Evolutionary conservation across 2,888 invertebrate genomes (phyloP), one percentile per base, ranked within the genome.

Genomic region (Bursaphelenchus okinawaensis): DNA sequence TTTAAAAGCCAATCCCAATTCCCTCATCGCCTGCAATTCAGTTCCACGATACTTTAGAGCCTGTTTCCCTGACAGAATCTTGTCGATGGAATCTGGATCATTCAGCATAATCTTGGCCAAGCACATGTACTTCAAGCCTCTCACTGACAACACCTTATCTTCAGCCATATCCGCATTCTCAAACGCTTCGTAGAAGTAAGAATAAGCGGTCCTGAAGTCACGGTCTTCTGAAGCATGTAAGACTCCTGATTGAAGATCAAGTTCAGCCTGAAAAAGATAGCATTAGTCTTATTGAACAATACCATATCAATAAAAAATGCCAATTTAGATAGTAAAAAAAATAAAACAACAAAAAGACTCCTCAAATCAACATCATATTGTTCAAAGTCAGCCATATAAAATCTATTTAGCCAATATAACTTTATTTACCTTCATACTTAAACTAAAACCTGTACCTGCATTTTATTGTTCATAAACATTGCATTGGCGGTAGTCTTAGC

Each of bases 401-500:
- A n/a, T n/a, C n/a, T n/a, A n/a, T n/a, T n/a, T n/a, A n/a, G n/a
- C n/a, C n/a, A n/a, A n/a, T n/a, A n/a, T n/a, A n/a, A n/a, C n/a
- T n/a, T n/a, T n/a, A n/a, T n/a, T n/a, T n/a, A n/a, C n/a, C n/a
- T n/a, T n/a, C n/a, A n/a, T n/a, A n/a, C n/a, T n/a, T n/a, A n/a
- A n/a, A n/a, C n/a, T n/a, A n/a, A n/a, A n/a, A n/a, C n/a, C n/a
- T n/a, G 7, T 26, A 94, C 94, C 85, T 98, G 98, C 87, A 96
- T 90, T 86, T 93, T 93, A 0, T 98, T 96, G 69, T 96, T 94
- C 84, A 96, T 95, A 84, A 99, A 99, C 79, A 99, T 96, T 8
- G 95, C 92, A 85, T 99, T 98, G 7, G 96, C 98, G 56, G 96
- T 98, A n/a, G 98, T 98, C 79, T 98, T 88, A 7, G 94, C 96